phyloP scores from a whole-genome alignment of 2,888 invertebrate species.

The Phalangium opilio region DNA sequence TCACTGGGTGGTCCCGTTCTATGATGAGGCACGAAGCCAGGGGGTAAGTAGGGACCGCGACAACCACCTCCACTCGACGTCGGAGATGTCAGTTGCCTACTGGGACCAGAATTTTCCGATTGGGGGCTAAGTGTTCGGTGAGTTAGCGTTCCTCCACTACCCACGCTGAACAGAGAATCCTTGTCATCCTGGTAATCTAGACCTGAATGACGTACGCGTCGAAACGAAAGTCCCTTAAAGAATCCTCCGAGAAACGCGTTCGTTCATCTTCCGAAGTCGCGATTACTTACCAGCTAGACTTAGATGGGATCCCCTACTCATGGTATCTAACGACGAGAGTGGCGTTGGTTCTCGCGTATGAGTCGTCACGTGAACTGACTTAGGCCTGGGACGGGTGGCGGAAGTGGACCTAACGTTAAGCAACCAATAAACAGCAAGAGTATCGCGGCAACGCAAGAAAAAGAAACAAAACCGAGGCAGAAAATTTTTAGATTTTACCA shows the following conservation, averaged over 20 bases:
- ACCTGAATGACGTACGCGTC: no score
- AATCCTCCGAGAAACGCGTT: no score
- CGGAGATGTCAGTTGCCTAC: not conserved
- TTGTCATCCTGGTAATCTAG: not conserved
- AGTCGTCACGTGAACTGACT: constrained; percentile 49
- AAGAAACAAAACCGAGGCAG: no score
- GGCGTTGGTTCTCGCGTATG: constrained; percentile 59
- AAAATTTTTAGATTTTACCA: no score
- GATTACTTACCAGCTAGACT: constrained; percentile 7
- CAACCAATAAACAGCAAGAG: not conserved
- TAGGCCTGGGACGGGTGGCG: constrained; percentile 60
- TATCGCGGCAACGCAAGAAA: no score
- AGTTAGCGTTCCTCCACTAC: not conserved
- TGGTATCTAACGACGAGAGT: constrained; percentile 40
- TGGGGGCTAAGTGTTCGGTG: not conserved
- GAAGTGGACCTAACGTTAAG: not conserved
- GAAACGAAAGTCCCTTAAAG: no score
- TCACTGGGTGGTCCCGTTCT: constrained; percentile 16
- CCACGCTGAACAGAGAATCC: not conserved
- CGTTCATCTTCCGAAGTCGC: no score
- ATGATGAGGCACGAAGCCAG: not conserved
- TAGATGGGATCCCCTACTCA: constrained; percentile 28
- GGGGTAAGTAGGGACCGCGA: not conserved
- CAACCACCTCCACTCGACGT: not conserved
- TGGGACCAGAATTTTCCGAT: not conserved